Evolutionary conservation across 2,113 vertebrate genomes (phyloP), one percentile per base, ranked within the genome.

Genomic region (Microtus richardsoni): DNA sequence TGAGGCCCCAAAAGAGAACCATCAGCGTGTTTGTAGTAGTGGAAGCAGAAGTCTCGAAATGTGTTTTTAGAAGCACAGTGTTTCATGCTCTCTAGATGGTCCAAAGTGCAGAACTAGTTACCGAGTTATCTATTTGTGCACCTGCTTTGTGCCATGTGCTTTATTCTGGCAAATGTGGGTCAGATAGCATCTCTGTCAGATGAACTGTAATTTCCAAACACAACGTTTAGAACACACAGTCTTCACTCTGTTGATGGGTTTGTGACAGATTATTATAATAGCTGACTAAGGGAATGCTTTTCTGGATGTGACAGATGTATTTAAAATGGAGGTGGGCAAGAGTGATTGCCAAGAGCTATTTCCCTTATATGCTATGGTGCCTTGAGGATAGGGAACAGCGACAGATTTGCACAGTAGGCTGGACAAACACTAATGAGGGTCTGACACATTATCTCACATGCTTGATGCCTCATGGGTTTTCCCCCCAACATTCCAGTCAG

Each of bases 401-500:
- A 58, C 28, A 7, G 52, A 52, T 73, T 47, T 10, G 10, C 52
- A 49, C 39, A 36, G 68, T 78, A 91, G 79, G 47, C 41, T 60
- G 68, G 74, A 78, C 71, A 93, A 62, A 91, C 79, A 90, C 93
- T 93, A 95, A 5, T 58, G 88, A 94, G 92, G 66, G 79, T 41
- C 88, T 97, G 93, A 94, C 95, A 95, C 83, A 85, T 75, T 85
- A 39, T 85, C 94, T 96, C 92, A 85, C 85, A 83, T 96, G 95
- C 85, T 70, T 91, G 47, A 30, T 95, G 85, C 80, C 92, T 96
- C 91, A 62, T 97, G 96, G 95, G 97, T 12, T 49, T 49, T 58
- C 93, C 97, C 96, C 49, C 92, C 47, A n/a, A 36, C 95, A 98
- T 97, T 97, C 96, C 95, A 94, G 6, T 62, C 74, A 88, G 79